Base-by-base conservation (phyloP, 2,113 vertebrate genomes). In the Hyaena hyaena region DNA sequence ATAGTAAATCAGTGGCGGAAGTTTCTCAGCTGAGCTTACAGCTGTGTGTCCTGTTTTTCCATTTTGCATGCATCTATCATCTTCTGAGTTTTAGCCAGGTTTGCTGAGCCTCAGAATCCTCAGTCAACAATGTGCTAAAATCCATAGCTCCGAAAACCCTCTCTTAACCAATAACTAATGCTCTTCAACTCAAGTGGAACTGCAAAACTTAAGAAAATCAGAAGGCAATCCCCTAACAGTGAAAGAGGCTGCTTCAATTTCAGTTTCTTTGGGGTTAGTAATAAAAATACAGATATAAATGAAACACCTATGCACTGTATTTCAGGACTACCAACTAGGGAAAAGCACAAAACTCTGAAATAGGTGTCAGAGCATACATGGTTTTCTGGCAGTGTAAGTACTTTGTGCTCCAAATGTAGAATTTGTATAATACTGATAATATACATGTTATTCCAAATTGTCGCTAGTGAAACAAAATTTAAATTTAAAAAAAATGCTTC, bases 151-250 rank as follows among this genome's bases (percentile, higher is more conserved):
- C 45, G 76, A 97, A 97, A 96, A 68, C 63, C 43, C 58, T 93
- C 85, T 93, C 90, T 53, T 85, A 98, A 96, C 90, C 88, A 89
- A 65, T 94, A 98, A 96, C 97, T 96, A 85, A 95, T 97, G 85
- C 90, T 93, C 7, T 94, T 87, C 97, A 98, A 96, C 97, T 98
- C 97, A 98, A 98, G 98, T 97, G 91, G 98, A 98, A 98, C 95
- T 96, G 80, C 77, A 95, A 96, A 97, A 98, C 94, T 97, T 98
- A 98, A 98, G 98, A 98, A 98, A 98, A 98, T 98, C 96, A 96
- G 97, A 98, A 98, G 97, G 97, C 96, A 98, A 94, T 98, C 97
- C 93, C 73, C 96, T 96, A 92, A 97, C 97, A 93, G 95, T 95
- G 87, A 97, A 97, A 74, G 81, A 98, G 79, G 31, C 68, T 98